Percentiles rank a stretch among this genome's conserved stretches.
Conservation (phyloP, 2,797 vertebrate genomes). For the Lerista edwardsae region DNA sequence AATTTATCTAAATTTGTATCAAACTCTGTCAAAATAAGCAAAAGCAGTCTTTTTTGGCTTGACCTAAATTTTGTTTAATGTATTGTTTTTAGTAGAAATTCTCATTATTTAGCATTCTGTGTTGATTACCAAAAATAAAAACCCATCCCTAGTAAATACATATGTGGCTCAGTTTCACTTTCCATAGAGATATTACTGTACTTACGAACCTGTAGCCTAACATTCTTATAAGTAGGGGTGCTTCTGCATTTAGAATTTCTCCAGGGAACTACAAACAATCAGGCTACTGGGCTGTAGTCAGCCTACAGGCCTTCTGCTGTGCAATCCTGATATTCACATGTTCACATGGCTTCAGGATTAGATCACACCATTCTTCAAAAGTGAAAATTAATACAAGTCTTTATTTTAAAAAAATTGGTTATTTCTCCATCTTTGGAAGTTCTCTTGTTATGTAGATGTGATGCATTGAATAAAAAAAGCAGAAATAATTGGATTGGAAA, state of each 20-base stretch:
- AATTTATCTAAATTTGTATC: no score
- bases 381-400: background rate
- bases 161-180: no score
- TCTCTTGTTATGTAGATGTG: background rate
- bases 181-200: no score
- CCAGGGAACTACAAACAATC: background rate
- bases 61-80: no score
- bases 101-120: no score
- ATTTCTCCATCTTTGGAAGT: background rate
- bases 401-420: background rate
- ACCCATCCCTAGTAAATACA: no score
- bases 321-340: background rate
- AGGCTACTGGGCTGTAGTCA: background rate
- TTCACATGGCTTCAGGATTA: constrained; percentile 5
- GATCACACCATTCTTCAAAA: background rate
- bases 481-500: constrained; percentile 4
- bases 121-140: no score
- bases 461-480: background rate
- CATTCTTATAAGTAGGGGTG: no score
- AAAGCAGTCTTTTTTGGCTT: no score
- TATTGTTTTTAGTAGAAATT: no score
- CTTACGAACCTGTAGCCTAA: no score
- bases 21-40: no score
- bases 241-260: background rate
- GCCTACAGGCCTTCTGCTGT: background rate